These are phyloP conservation scores for Lochmaea capreae DNA, from an alignment of 2,888 invertebrate species.

Conservation along the genomic window DNA sequence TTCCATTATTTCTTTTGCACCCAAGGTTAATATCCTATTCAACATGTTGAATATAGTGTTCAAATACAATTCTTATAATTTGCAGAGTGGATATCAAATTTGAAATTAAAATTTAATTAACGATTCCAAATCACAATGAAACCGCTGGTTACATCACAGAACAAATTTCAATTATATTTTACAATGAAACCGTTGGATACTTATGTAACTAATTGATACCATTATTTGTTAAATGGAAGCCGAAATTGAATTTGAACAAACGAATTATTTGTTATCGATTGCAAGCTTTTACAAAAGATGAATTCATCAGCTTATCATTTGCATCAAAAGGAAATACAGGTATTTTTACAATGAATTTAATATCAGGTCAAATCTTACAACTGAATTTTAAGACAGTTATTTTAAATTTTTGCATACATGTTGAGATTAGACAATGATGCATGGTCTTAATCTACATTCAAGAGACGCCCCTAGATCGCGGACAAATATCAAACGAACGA, in stretches of 20 bases:
- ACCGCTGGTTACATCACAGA: slow-evolving; percentile 12
- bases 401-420: too few species aligned
- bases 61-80: slow-evolving; percentile 1
- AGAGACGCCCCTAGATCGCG: too few species aligned
- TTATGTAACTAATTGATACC: slow-evolving; percentile 28
- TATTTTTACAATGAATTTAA: too few species aligned
- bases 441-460: too few species aligned
- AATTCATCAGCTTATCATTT: too few species aligned
- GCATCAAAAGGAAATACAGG: too few species aligned
- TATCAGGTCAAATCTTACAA: too few species aligned
- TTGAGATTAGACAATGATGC: too few species aligned
- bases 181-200: slow-evolving; percentile 15
- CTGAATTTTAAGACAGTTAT: too few species aligned
- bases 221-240: slow-evolving; percentile 21
- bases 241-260: slow-evolving; percentile 4
- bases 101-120: slow-evolving; percentile 22
- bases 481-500: too few species aligned
- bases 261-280: not conserved
- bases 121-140: slow-evolving; percentile 5
- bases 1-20: not conserved
- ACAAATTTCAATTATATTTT: slow-evolving; percentile 16
- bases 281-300: not conserved
- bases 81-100: slow-evolving; percentile 14
- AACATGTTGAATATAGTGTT: slow-evolving; percentile 5
- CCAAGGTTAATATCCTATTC: not conserved